These are phyloP conservation scores for rat (Rattus norvegicus) DNA, from an alignment of 2,113 vertebrate genomes.

Conservation along the genomic window GRCr8 NC_086027.1:77138501-77139000, in stretches of 20 bases:
- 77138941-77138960: neutral
- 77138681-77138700: neutral
- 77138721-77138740: neutral
- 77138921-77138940: neutral
- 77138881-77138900: slow-evolving; percentile 22
- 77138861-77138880: neutral
- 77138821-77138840: neutral
- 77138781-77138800: neutral
- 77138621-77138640: neutral
- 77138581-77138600: neutral
- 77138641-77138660: neutral
- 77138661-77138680: neutral
- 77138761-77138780: slow-evolving; percentile 18
- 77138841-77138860: neutral
- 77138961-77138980: neutral
- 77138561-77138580: neutral
- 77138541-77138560: slow-evolving; percentile 29
- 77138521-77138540: neutral
- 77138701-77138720: neutral
- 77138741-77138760: neutral
- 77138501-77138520: neutral
- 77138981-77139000: slow-evolving; percentile 47
- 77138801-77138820: neutral
- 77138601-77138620: neutral
- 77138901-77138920: neutral